Conservation (phyloP, 2,113 vertebrate genomes). For the Sisor rabdophorus region DNA sequence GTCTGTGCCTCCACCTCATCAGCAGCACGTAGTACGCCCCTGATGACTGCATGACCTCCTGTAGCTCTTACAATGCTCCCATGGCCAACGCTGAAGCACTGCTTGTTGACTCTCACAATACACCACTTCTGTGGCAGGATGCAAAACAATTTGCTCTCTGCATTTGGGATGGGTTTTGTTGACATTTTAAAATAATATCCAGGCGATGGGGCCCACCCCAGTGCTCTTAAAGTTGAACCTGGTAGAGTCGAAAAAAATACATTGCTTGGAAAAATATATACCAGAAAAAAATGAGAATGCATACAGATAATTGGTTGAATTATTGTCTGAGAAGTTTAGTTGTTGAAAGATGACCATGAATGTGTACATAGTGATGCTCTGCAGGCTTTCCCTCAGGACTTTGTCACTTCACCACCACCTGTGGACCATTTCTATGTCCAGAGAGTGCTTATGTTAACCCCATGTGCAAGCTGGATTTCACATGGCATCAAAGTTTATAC, state of each 20-base stretch:
- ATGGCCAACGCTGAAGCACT: constrained; percentile 30
- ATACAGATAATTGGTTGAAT: background rate
- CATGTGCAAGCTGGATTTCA: constrained; percentile 56
- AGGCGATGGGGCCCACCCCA: background rate
- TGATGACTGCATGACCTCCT: constrained; percentile 43
- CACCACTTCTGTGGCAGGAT: constrained; percentile 38
- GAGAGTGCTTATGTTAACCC: constrained; percentile 52
- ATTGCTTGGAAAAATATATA: background rate
- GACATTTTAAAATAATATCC: constrained; percentile 3
- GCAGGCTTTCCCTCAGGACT: constrained; percentile 38
- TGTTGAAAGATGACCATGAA: background rate
- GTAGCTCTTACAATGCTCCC: constrained; percentile 30
- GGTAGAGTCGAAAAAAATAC: background rate
- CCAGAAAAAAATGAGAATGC: background rate
- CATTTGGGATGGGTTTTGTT: constrained; percentile 34
- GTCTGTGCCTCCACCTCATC: constrained; percentile 68
- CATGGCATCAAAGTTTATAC: constrained; percentile 57
- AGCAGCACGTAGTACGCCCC: constrained; percentile 51
- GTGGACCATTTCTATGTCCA: constrained; percentile 37
- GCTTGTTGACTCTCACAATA: constrained; percentile 47
- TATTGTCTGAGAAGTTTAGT: background rate
- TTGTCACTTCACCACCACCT: constrained; percentile 45
- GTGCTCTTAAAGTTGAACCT: constrained; percentile 1
- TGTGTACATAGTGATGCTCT: constrained; percentile 1
- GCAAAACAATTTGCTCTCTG: constrained; percentile 49